phyloP scores from a whole-genome alignment of 2,888 invertebrate genomes.

The Matsumyia berberina region DNA sequence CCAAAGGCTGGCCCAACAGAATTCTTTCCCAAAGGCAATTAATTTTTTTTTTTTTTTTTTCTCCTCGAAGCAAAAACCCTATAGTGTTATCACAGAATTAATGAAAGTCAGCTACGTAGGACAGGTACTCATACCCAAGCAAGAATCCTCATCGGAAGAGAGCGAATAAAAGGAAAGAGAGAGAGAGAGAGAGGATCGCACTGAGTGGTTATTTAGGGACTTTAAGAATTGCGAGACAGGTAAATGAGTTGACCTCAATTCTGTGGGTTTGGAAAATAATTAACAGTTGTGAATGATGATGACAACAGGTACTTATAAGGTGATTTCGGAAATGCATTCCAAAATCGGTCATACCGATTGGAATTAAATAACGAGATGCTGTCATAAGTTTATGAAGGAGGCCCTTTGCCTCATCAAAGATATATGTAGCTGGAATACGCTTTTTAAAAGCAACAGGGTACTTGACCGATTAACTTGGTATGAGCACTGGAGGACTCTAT shows the following conservation, averaged over 20 bases:
- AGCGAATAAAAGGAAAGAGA: slow-evolving; percentile 1
- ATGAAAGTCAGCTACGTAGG: slow-evolving; percentile 56
- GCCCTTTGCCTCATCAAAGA: too few species aligned
- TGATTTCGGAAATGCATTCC: not conserved
- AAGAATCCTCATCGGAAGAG: slow-evolving; percentile 13
- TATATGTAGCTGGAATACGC: too few species aligned
- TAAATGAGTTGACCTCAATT: slow-evolving; percentile 74
- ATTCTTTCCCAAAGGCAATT: slow-evolving; percentile 31
- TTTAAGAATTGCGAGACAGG: slow-evolving; percentile 62
- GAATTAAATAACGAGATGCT: not conserved
- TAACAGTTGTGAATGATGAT: slow-evolving; percentile 72
- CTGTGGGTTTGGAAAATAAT: slow-evolving; percentile 61
- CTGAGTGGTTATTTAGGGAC: slow-evolving; percentile 61
- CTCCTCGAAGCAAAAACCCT: slow-evolving; percentile 44
- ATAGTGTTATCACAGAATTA: slow-evolving; percentile 61
- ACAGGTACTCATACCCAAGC: slow-evolving; percentile 34
- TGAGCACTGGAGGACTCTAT: too few species aligned
- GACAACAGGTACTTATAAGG: slow-evolving; percentile 62
- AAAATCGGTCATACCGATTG: not conserved
- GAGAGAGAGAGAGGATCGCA: slow-evolving; percentile 26
- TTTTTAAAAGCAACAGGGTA: too few species aligned
- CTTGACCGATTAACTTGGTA: too few species aligned
- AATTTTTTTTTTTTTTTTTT: slow-evolving; percentile 17
- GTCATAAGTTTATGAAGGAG: too few species aligned
- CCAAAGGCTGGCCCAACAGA: slow-evolving; percentile 37